These are phyloP conservation scores for Drosophila micromelanica DNA, from an alignment of 1,140 invertebrate species.

Conservation along the genomic window DNA sequence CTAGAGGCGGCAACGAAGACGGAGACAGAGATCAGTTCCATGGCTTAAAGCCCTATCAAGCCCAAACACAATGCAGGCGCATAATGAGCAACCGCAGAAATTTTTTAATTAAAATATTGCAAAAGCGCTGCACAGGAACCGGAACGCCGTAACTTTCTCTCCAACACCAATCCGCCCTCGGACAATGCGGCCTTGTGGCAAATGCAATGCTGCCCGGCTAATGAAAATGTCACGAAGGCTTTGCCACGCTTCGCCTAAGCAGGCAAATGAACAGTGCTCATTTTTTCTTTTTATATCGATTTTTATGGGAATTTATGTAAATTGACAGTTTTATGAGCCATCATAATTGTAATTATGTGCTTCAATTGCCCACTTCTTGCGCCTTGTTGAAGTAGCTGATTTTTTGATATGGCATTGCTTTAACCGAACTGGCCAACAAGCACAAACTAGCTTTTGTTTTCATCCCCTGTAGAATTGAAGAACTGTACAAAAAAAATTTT, in stretches of 20 bases:
- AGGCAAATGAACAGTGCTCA: slow-evolving; percentile 39
- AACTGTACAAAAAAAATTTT: no score
- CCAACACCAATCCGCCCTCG: neutral
- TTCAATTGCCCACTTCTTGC: slow-evolving; percentile 13
- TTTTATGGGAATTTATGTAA: slow-evolving; percentile 68
- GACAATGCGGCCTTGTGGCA: slow-evolving; percentile 42
- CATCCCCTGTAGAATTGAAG: no score
- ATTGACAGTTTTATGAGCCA: slow-evolving; percentile 71
- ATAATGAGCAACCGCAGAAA: slow-evolving; percentile 72
- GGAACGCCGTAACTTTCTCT: neutral
- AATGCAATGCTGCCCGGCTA: slow-evolving; percentile 43
- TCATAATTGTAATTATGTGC: slow-evolving; percentile 65
- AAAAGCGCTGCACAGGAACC: slow-evolving; percentile 29
- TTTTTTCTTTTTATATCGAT: slow-evolving; percentile 24
- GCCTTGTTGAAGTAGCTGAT: neutral
- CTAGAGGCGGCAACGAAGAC: neutral
- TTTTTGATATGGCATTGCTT: no score
- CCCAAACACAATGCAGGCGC: slow-evolving; percentile 54
- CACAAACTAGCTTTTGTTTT: neutral
- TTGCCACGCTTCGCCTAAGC: slow-evolving; percentile 25
- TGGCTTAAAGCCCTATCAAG: slow-evolving; percentile 37
- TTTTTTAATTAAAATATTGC: slow-evolving; percentile 81
- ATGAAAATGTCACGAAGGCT: slow-evolving; percentile 73
- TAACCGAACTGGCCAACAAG: no score
- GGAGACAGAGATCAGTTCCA: neutral